Percentiles rank a stretch among this genome's conserved stretches.
Evolutionary conservation across 2,888 invertebrate species (phyloP).

Genomic region (Amphipyra tragopoginis): DNA sequence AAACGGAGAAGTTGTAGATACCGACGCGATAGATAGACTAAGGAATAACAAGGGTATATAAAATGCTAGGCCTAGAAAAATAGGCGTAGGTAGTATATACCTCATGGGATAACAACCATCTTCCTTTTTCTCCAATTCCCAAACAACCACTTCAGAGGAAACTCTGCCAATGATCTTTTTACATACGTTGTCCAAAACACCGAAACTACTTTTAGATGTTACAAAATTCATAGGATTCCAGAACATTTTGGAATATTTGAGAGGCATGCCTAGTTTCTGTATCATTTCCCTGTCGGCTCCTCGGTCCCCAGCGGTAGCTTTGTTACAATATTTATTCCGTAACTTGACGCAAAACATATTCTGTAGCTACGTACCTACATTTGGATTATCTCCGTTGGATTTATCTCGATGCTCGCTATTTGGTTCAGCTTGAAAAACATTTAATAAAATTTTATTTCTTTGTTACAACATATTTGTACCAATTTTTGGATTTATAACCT

Average conservation of each 20-base stretch:
- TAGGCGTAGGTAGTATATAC: background rate
- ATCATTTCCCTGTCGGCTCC: constrained; percentile 55
- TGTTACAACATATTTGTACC: background rate
- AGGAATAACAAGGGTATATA: no score
- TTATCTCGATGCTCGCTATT: constrained; percentile 14
- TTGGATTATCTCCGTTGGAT: no score
- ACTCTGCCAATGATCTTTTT: constrained; percentile 30
- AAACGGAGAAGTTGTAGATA: no score
- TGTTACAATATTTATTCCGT: constrained; percentile 56
- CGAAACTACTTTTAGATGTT: constrained; percentile 55
- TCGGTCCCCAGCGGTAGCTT: constrained; percentile 47
- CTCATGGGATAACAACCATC: constrained; percentile 37
- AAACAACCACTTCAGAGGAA: constrained; percentile 26
- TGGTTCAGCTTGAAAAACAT: constrained; percentile 5
- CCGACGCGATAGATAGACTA: no score
- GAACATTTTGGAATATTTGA: constrained; percentile 54
- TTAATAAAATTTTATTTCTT: background rate
- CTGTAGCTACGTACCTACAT: constrained; percentile 21
- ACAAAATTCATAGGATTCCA: constrained; percentile 58
- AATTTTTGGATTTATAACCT: constrained; percentile 36
- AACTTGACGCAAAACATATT: constrained; percentile 51
- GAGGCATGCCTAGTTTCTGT: constrained; percentile 53
- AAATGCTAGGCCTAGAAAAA: no score
- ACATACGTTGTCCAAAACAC: constrained; percentile 34
- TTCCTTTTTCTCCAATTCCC: constrained; percentile 44